Evolutionary conservation across 2,113 vertebrate genomes (phyloP).

Genomic region (Alaudala cheleensis): DNA sequence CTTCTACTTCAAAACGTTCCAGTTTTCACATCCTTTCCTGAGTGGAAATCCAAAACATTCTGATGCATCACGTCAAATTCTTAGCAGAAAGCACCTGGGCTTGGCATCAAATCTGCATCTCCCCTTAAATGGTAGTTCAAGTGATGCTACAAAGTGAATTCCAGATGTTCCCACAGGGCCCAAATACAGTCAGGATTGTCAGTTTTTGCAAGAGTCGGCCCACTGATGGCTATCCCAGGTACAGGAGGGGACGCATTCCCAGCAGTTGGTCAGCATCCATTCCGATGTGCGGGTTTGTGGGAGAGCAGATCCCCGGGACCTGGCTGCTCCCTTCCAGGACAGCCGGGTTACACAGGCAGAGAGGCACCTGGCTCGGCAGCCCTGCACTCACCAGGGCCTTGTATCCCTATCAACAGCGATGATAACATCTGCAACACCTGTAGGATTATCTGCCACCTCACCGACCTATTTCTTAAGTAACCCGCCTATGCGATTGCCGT

Average conservation of each 20-base stretch:
- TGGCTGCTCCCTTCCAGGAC: neutral
- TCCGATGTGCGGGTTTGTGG: rapidly evolving
- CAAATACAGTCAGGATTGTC: rapidly evolving
- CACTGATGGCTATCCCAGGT: rapidly evolving
- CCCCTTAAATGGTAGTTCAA: neutral
- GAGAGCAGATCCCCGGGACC: rapidly evolving
- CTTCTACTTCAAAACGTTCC: neutral
- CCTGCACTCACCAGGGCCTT: neutral
- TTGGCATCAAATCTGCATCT: neutral
- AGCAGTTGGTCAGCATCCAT: rapidly evolving
- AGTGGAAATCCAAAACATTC: neutral
- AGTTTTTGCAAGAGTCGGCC: neutral
- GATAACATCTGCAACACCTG: neutral
- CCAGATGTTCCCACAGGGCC: neutral
- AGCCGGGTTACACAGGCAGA: neutral
- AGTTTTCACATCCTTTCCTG: neutral
- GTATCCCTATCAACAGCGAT: rapidly evolving
- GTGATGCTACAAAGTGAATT: neutral
- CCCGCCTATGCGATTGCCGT: neutral
- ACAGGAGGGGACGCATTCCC: too few species aligned
- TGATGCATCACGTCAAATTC: neutral
- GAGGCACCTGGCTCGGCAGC: neutral
- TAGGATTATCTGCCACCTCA: neutral
- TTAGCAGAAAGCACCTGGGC: neutral
- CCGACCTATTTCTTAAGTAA: neutral